These are phyloP conservation scores for Caenorhabditis parvicauda DNA, from an alignment of 2,888 invertebrate species.

Conservation along the genomic window DNA sequence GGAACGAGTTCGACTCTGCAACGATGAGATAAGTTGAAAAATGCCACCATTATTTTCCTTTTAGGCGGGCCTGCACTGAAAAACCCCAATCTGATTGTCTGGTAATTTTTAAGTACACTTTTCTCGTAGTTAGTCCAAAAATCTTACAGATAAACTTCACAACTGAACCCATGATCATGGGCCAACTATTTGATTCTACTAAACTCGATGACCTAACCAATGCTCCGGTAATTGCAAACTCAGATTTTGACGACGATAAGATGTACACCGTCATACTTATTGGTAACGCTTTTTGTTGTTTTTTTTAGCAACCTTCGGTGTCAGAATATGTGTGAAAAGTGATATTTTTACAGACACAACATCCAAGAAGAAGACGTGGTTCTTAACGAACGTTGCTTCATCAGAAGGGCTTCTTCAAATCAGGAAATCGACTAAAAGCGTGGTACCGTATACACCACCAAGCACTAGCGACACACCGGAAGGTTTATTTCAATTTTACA, in stretches of 20 bases:
- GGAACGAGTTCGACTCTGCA: background rate
- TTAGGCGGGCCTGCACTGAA: background rate
- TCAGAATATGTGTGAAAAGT: too few relatives aligned
- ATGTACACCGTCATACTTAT: conserved; percentile 30
- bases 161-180: conserved; percentile 21
- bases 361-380: conserved; percentile 17
- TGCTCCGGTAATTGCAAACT: conserved; percentile 21
- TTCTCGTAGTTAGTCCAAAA: background rate
- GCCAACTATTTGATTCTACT: conserved; percentile 28
- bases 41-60: background rate
- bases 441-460: conserved; percentile 20
- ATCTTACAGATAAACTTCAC: background rate
- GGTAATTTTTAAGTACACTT: conserved; percentile 23
- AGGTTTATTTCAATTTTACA: background rate
- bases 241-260: conserved; percentile 23
- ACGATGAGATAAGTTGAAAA: background rate
- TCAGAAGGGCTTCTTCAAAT: conserved; percentile 26
- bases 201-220: conserved; percentile 16
- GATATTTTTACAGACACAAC: conserved; percentile 19
- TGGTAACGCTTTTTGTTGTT: conserved; percentile 11
- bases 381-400: conserved; percentile 27
- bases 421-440: conserved; percentile 18
- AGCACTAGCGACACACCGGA: conserved; percentile 13
- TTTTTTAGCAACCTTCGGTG: too few relatives aligned
- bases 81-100: conserved; percentile 1